phyloP scores from a whole-genome alignment of 2,113 vertebrate genomes.

The Oreochromis aureus region DNA sequence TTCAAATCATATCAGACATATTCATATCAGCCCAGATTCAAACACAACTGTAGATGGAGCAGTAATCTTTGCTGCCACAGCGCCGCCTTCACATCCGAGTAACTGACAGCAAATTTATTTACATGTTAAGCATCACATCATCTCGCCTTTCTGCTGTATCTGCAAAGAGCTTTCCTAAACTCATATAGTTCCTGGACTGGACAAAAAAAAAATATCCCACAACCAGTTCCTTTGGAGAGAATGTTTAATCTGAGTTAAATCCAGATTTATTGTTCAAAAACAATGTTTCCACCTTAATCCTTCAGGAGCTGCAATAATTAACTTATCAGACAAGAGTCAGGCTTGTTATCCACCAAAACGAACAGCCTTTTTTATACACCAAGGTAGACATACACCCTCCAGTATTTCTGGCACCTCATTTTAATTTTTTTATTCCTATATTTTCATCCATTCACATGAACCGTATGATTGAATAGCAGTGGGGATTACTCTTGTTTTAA shows the following conservation, averaged over 20 bases:
- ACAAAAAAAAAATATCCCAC: background rate
- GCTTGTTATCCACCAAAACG: background rate
- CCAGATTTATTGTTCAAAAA: background rate
- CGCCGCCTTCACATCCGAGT: background rate
- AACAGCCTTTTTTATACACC: background rate
- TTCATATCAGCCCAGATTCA: background rate
- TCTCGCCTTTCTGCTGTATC: background rate
- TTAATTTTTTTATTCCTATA: background rate
- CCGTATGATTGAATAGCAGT: background rate
- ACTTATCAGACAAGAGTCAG: background rate
- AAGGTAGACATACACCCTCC: background rate
- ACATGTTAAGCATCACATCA: background rate
- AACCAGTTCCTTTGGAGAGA: background rate
- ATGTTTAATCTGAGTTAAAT: background rate
- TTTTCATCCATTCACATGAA: background rate
- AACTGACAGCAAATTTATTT: background rate
- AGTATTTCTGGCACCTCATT: background rate
- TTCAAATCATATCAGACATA: background rate
- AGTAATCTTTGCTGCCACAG: background rate
- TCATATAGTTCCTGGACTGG: background rate
- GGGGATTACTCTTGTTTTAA: background rate
- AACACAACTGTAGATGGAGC: background rate
- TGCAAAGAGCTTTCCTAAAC: background rate
- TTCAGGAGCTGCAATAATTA: background rate
- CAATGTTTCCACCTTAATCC: background rate